These are phyloP conservation scores for Tragulus kanchil DNA, from an alignment of 2,113 vertebrate genomes.

Conservation along the genomic window DNA sequence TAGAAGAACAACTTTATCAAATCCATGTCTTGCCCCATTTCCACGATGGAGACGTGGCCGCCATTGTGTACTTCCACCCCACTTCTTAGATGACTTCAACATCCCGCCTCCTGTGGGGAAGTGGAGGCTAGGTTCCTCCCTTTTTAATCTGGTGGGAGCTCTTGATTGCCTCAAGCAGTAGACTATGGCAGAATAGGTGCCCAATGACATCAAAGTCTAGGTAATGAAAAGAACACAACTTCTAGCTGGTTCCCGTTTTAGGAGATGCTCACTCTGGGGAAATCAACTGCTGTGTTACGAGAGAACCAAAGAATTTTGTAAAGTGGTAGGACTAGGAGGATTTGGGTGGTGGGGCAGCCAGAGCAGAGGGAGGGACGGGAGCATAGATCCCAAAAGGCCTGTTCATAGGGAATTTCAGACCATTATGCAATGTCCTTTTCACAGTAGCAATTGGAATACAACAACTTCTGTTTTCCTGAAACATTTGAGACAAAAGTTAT, in stretches of 20 bases:
- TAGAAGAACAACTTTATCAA: background rate
- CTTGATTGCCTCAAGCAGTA: background rate
- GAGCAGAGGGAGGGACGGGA: too few species aligned
- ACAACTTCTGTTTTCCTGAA: background rate
- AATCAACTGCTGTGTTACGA: background rate
- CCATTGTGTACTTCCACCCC: background rate
- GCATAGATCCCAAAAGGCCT: too few species aligned
- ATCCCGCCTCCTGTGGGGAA: too few species aligned
- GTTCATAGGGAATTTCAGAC: too few species aligned
- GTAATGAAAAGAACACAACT: background rate
- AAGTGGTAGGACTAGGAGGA: too few species aligned
- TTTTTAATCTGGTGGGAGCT: background rate
- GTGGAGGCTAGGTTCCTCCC: background rate
- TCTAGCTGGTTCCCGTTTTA: background rate
- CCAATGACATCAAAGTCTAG: background rate
- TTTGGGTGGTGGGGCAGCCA: too few species aligned
- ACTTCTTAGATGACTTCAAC: background rate
- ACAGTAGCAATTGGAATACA: background rate
- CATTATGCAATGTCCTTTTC: background rate
- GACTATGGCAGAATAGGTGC: background rate
- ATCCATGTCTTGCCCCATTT: background rate
- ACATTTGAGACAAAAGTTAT: background rate
- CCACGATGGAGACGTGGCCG: background rate
- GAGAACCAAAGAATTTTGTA: background rate
- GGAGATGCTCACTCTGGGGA: background rate